Evolutionary conservation across 2,888 invertebrate genomes (phyloP).

Genomic region (Tetropium fuscum): DNA sequence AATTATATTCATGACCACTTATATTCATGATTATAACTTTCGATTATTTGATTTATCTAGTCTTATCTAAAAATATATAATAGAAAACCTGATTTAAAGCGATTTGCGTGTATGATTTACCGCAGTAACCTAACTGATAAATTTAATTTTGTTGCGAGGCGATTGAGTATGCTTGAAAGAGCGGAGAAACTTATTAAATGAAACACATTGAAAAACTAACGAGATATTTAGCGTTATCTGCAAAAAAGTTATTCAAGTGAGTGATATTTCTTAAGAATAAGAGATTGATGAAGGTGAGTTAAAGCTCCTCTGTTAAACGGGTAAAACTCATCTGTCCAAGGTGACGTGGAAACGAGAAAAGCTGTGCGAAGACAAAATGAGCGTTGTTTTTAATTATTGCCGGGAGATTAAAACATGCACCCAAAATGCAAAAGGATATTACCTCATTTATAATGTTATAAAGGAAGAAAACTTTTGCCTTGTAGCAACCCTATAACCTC

Average conservation of each 20-base stretch:
- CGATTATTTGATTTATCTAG: too few species aligned
- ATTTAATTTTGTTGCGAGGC: too few species aligned
- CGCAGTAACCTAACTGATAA: too few species aligned
- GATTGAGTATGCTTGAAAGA: too few species aligned
- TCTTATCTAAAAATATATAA: too few species aligned
- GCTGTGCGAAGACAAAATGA: conserved; percentile 62
- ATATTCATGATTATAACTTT: too few species aligned
- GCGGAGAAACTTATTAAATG: conserved; percentile 8
- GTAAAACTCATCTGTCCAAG: conserved; percentile 47
- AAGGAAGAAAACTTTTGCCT: conserved; percentile 58
- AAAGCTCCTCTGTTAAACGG: conserved; percentile 41
- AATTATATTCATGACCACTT: too few species aligned
- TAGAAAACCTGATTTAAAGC: too few species aligned
- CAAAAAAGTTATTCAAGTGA: conserved; percentile 25
- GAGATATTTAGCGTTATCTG: conserved; percentile 27
- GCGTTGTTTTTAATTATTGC: conserved; percentile 67
- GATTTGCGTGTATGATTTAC: too few species aligned
- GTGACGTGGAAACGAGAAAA: conserved; percentile 53
- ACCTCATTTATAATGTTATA: conserved; percentile 66
- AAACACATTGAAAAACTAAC: conserved; percentile 26
- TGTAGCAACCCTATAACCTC: conserved; percentile 46
- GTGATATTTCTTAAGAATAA: conserved; percentile 38
- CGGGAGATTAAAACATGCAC: conserved; percentile 66
- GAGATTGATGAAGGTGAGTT: conserved; percentile 49
- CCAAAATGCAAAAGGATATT: conserved; percentile 66